Evolutionary conservation across 2,113 vertebrate genomes (phyloP).

Genomic region (Microtus oregoni): DNA sequence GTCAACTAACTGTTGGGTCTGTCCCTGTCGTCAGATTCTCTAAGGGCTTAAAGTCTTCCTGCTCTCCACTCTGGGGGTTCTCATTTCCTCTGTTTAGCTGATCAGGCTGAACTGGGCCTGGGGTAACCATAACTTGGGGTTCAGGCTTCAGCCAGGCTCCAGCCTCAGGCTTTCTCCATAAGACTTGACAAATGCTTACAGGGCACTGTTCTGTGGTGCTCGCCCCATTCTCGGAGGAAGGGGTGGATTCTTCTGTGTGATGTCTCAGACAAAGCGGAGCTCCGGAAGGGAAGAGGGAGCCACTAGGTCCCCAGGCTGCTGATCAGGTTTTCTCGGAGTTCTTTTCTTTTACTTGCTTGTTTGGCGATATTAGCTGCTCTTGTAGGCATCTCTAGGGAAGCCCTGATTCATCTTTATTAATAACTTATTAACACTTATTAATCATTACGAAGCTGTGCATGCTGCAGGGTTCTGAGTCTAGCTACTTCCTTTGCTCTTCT

Average conservation of each 20-base stretch:
- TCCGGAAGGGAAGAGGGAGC: not conserved
- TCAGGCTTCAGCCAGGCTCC: not conserved
- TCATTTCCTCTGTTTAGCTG: not conserved
- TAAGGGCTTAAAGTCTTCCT: not conserved
- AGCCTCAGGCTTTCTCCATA: not conserved
- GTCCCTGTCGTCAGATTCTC: not conserved
- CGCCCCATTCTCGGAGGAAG: not conserved
- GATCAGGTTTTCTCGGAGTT: not conserved
- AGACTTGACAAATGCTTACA: not conserved
- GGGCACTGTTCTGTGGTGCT: not conserved
- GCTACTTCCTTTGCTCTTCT: conserved; percentile 19
- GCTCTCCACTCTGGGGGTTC: not conserved
- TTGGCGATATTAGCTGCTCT: not conserved
- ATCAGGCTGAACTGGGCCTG: not conserved
- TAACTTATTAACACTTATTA: conserved; percentile 70
- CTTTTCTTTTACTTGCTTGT: not conserved
- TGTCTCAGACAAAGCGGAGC: not conserved
- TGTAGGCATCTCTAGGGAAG: conserved; percentile 4
- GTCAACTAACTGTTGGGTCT: not conserved
- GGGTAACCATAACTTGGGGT: not conserved
- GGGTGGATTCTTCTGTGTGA: not conserved
- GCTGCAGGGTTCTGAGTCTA: not conserved
- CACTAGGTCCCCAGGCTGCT: not conserved
- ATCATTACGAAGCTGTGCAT: conserved; percentile 3
- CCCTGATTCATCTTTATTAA: conserved; percentile 67